Evolutionary conservation across 2,797 vertebrate species (phyloP), one percentile per base, ranked within the genome.

Genomic region (Pteropus rufus): DNA sequence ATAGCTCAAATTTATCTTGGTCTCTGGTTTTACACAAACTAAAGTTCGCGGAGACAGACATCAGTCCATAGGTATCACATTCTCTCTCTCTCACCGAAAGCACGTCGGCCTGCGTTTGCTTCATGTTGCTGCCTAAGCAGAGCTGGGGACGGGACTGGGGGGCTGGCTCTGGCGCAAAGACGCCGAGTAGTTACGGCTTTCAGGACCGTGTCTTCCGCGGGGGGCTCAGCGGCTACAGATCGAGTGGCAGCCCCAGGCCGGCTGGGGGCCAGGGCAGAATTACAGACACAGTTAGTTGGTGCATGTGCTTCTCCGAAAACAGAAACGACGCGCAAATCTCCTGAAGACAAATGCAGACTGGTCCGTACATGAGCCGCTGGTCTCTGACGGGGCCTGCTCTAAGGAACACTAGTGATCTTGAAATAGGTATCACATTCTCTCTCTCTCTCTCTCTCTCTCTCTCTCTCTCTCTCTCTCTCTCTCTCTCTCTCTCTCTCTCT

Each of bases 261-360:
- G 7, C 29, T 41, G 16, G 6, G 29, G 19, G 24, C 41, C 1
- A 31, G 46, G 10, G 58, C 6, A 31, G 41, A 41, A 23, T 44
- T 54, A 6, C 7, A 75, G 29, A 24, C 46, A 31, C 2, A 10
- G 31, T 44, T 54, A 10, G 31, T 44, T 54, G 12, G 26, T 1
- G 7, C 44, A 44, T 2, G 26, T 11, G 19, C 44, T 39, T 83
- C 56, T 90, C 23, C 44, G 49, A 46, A 75, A 62, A 52, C 19
- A 94, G n/a, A 60, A 44, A 44, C 52, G 29, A 58, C 0, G 0
- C 0, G 1, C 7, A n/a, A 3, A 18, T 44, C n/a, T 46, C 62
- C 56, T 6, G 18, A 70, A 65, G 60, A 23, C 52, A 26, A 29
- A 56, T 7, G 3, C 10, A 26, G 29, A 44, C 44, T 44, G 44